Conservation (phyloP, 2,113 vertebrate genomes). For the Paratilapia polleni region DNA sequence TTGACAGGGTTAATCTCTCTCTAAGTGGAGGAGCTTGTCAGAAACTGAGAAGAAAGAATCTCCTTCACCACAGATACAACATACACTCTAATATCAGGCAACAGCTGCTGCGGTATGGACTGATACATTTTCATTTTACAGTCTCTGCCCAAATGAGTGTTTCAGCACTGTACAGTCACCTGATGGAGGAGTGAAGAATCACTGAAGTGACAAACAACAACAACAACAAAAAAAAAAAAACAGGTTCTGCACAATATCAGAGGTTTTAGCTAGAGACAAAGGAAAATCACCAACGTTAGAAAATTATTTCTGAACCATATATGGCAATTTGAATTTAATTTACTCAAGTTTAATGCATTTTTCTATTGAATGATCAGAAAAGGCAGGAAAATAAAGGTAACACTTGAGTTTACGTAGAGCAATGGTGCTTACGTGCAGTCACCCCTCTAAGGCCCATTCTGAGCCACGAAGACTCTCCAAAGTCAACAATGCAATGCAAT, state of each 20-base stretch:
- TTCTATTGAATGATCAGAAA: background rate
- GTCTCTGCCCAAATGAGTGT: background rate
- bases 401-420: background rate
- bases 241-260: too few relatives aligned
- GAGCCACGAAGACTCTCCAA: background rate
- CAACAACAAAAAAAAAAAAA: too few relatives aligned
- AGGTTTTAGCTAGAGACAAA: too few relatives aligned
- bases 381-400: background rate
- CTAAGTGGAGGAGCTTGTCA: slow-evolving; percentile 5
- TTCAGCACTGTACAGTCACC: background rate
- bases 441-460: background rate
- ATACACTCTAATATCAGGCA: background rate
- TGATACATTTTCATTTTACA: background rate
- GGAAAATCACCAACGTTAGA: too few relatives aligned
- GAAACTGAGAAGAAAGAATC: background rate
- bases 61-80: background rate
- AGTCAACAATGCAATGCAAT: background rate
- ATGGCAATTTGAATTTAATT: background rate
- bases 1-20: background rate
- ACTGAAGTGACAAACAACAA: background rate
- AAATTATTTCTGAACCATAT: too few relatives aligned
- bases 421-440: background rate
- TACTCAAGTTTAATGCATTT: background rate
- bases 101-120: background rate
- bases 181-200: background rate